phyloP scores from a whole-genome alignment of 2,113 vertebrate species.

The Chaetodon trifascialis region DNA sequence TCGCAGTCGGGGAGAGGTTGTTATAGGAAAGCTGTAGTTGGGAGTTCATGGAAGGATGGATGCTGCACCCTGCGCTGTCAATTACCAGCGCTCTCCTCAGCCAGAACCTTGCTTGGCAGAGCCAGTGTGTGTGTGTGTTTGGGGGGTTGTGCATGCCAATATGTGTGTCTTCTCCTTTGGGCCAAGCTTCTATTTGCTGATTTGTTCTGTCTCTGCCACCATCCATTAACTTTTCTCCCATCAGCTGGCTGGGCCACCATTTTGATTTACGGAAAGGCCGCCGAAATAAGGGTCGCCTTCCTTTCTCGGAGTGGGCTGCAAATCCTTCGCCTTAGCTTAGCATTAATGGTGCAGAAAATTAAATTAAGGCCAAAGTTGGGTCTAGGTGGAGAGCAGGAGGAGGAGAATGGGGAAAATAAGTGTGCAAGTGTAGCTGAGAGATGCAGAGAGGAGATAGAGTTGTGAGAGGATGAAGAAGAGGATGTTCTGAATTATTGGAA shows the following conservation, averaged over 20 bases:
- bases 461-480: not conserved
- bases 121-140: conserved; percentile 21
- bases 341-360: conserved; percentile 79
- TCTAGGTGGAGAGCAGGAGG: conserved; percentile 19
- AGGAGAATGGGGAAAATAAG: not conserved
- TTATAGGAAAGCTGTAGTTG: conserved; percentile 26
- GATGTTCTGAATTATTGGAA: not conserved
- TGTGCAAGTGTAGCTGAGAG: not conserved
- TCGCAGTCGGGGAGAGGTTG: conserved; percentile 12
- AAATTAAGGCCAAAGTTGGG: conserved; percentile 64
- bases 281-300: conserved; percentile 26
- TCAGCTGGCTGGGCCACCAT: conserved; percentile 27
- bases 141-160: not conserved
- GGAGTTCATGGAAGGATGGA: conserved; percentile 31
- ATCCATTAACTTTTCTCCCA: conserved; percentile 47
- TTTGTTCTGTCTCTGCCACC: conserved; percentile 39
- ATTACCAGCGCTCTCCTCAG: conserved; percentile 30
- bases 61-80: conserved; percentile 41
- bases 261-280: conserved; percentile 62
- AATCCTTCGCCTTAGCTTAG: conserved; percentile 63
- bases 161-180: conserved; percentile 15
- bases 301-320: conserved; percentile 44
- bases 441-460: not conserved
- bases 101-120: conserved; percentile 35
- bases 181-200: conserved; percentile 29